Conservation (phyloP, 2,113 vertebrate genomes). For the Peromyscus polionotus region DNA sequence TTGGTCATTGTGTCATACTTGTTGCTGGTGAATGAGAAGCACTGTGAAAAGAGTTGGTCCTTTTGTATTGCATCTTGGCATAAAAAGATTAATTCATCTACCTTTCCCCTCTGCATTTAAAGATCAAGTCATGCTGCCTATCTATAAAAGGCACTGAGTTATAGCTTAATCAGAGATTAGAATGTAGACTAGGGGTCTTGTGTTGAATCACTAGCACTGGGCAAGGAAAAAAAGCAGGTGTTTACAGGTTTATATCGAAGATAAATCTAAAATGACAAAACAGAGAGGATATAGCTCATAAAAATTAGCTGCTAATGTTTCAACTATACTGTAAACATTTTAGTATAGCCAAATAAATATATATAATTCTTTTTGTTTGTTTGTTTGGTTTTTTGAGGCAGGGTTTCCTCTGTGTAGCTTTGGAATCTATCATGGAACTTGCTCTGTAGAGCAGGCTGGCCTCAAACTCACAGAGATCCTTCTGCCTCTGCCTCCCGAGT, state of each 20-base stretch:
- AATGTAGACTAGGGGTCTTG: neutral
- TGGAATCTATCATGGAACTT: neutral
- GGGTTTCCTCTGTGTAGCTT: neutral
- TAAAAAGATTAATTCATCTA: constrained; percentile 45
- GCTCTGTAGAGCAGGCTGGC: neutral
- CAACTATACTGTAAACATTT: constrained; percentile 31
- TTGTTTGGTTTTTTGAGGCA: neutral
- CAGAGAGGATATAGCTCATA: neutral
- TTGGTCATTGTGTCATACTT: neutral
- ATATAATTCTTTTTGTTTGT: neutral
- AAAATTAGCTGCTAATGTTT: constrained; percentile 55
- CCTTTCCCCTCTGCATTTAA: constrained; percentile 32
- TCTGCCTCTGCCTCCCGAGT: neutral
- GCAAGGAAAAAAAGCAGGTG: neutral
- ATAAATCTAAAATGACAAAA: constrained; percentile 28
- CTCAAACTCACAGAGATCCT: neutral
- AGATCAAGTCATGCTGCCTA: constrained; percentile 21
- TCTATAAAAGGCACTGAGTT: neutral
- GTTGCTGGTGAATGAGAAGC: neutral
- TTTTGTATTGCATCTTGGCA: constrained; percentile 37
- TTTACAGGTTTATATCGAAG: neutral
- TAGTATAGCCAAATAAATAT: constrained; percentile 20
- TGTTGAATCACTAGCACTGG: neutral
- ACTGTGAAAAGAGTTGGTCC: constrained; percentile 14
- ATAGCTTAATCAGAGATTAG: constrained; percentile 5